Conservation (phyloP, 1,140 invertebrate genomes). For the Brachionus plicatilis region DNA sequence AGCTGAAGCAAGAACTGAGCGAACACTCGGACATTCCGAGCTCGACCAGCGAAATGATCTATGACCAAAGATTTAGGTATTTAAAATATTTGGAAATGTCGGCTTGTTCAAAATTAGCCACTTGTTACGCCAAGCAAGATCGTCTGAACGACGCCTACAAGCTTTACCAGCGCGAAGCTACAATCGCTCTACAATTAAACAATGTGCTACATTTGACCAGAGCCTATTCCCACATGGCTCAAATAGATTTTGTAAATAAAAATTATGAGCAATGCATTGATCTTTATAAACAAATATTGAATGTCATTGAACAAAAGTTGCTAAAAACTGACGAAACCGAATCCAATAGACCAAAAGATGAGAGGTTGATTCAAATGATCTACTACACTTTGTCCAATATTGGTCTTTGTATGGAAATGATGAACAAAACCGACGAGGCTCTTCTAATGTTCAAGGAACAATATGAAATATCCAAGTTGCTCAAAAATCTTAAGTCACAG, state of each 20-base stretch:
- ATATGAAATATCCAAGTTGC: constrained; percentile 29
- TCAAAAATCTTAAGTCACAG: constrained; percentile 8
- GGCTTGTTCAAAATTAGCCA: constrained; percentile 28
- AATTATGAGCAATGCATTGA: constrained; percentile 25
- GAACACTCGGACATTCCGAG: neutral
- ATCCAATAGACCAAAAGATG: neutral
- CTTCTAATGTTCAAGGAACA: constrained; percentile 34
- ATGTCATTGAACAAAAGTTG: constrained; percentile 8
- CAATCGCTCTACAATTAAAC: neutral
- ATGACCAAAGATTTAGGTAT: constrained; percentile 12
- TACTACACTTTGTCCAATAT: constrained; percentile 36
- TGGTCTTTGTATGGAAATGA: constrained; percentile 39
- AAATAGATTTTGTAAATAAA: constrained; percentile 32
- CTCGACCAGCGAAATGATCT: neutral
- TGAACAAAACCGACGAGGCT: constrained; percentile 25
- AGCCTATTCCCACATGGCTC: constrained; percentile 37
- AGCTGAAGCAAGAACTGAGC: neutral
- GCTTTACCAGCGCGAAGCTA: constrained; percentile 15
- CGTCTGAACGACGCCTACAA: constrained; percentile 19
- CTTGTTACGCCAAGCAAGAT: constrained; percentile 32
- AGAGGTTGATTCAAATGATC: constrained; percentile 36
- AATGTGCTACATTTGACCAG: constrained; percentile 18
- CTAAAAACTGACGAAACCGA: neutral
- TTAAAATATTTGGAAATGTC: constrained; percentile 40
- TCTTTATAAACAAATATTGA: constrained; percentile 32